Conservation (phyloP, 1,140 invertebrate genomes). For the Leucophenga varia region DNA sequence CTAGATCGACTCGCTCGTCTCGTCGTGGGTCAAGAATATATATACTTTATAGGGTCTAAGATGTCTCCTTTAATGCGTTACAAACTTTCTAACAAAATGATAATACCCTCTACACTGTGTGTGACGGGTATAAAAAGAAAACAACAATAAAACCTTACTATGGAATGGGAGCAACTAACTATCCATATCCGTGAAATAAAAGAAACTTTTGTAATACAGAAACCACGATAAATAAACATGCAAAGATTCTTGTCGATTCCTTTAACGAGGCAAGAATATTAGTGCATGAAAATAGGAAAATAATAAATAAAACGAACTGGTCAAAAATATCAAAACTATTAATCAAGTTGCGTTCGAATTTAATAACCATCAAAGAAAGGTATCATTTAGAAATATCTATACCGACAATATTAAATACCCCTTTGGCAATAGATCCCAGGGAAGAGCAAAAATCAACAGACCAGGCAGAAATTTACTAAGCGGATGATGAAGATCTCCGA, state of each 20-base stretch:
- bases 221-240: neutral
- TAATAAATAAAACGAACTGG: neutral
- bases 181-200: neutral
- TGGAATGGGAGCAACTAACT: neutral
- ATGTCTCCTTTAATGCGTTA: no score
- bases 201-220: conserved; percentile 1
- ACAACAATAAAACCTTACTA: neutral
- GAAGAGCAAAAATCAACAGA: neutral
- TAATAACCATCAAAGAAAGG: neutral
- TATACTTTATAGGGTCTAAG: no score
- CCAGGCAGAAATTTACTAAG: neutral
- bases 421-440: neutral
- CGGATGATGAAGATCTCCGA: conserved; percentile 3
- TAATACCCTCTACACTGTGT: no score
- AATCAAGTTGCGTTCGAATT: neutral
- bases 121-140: neutral
- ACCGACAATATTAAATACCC: no score
- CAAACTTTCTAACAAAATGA: no score
- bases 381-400: conserved; percentile 1
- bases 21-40: no score
- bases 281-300: neutral
- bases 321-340: conserved; percentile 1
- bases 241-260: conserved; percentile 4
- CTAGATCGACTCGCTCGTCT: no score
- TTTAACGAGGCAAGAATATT: neutral